These are phyloP conservation scores for Anomalospiza imberbis DNA, from an alignment of 2,797 vertebrate species.

Conservation along the genomic window DNA sequence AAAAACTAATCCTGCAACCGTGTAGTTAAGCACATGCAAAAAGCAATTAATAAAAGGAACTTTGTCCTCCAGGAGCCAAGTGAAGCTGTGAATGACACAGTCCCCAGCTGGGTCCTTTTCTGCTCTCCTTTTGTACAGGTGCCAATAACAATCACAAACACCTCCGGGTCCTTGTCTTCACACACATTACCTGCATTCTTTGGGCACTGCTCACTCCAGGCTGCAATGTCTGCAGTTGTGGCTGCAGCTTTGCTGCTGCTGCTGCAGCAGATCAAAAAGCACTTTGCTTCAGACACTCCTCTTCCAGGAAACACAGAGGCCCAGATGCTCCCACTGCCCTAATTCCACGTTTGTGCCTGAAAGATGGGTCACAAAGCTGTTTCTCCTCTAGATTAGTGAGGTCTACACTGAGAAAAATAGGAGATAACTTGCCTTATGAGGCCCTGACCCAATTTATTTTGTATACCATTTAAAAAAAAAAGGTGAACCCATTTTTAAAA, in stretches of 20 bases:
- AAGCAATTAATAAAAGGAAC: background rate
- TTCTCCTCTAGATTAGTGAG: background rate
- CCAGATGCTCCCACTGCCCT: background rate
- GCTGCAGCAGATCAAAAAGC: background rate
- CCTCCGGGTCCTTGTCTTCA: fast-evolving
- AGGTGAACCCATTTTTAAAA: background rate
- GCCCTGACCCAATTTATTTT: background rate
- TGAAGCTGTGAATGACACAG: background rate
- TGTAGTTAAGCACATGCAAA: background rate
- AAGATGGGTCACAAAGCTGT: background rate
- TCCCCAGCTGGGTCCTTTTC: background rate
- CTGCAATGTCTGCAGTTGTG: background rate
- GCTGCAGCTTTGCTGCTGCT: background rate
- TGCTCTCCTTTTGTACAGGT: background rate
- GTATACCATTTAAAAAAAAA: background rate
- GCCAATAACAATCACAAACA: background rate
- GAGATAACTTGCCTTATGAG: background rate
- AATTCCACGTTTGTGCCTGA: background rate
- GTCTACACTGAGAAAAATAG: background rate
- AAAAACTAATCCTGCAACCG: background rate
- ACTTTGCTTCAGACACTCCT: background rate
- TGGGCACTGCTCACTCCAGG: background rate
- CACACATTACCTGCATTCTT: background rate
- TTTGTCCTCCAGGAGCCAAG: background rate
- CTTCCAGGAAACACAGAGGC: background rate